Evolutionary conservation across 2,113 vertebrate species (phyloP), one percentile per base, ranked within the genome.

Genomic region (Aphelocoma coerulescens): DNA sequence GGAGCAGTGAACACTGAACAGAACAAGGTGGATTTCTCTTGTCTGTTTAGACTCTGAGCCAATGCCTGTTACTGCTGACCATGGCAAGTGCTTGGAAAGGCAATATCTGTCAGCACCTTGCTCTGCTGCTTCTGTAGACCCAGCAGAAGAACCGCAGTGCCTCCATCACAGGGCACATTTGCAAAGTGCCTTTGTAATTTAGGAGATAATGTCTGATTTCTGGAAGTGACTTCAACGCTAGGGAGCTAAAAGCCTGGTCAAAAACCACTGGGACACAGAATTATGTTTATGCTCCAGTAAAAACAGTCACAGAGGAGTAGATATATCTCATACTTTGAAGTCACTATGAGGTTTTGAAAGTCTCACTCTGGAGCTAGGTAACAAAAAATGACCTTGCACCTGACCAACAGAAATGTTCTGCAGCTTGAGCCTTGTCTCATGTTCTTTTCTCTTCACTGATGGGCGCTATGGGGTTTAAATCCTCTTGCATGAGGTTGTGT

Each of bases 331-430:
- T 76, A 51, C 33, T 83, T 88, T 46, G 63, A 91, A 91, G 58
- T 82, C 62, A 79, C 51, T 82, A 35, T 23, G 63, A 69, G 16
- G 16, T 65, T 89, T 91, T 62, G 11, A 88, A 93, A 89, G 84
- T 69, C 78, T 54, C 49, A 46, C 26, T 84, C 77, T 58, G n/a
- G 58, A 76, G 77, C 17, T 21, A 43, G 68, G 54, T 77, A 84
- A 67, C 75, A 74, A 81, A 82, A 96, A 88, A 91, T 52, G 59
- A 95, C 55, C 86, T 96, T 95, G 35, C 28, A 54, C 39, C 46
- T 74, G n/a, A 62, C 49, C 72, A 84, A 82, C 48, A 89, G 68
- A 55, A 91, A 87, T 33, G 18, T 67, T 83, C 37, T 71, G 57
- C 57, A 85, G 19, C 75, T 77, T 4, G 2, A 85, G 43, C 66